Conservation (phyloP, 2,113 vertebrate species). For the Pontoporia blainvillei region DNA sequence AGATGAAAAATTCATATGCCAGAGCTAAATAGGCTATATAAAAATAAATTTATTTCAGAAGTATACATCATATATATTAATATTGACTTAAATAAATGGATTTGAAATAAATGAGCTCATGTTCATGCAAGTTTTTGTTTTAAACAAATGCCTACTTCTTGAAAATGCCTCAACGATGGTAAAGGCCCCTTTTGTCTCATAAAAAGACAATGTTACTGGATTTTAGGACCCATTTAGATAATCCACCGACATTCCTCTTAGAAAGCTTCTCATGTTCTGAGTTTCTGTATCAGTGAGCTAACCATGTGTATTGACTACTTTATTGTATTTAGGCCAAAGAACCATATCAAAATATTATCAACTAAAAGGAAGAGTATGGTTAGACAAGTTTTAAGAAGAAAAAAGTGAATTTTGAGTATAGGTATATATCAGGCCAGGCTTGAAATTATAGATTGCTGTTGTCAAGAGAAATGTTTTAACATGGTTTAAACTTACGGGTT, state of each 20-base stretch:
- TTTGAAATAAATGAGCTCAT: background rate
- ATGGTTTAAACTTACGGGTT: background rate
- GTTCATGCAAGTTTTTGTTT: background rate
- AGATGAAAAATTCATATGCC: background rate
- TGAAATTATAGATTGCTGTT: background rate
- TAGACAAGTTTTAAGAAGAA: conserved; percentile 57
- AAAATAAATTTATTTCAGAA: background rate
- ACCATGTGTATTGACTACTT: conserved; percentile 25
- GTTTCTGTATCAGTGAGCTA: conserved; percentile 29
- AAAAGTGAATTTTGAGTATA: background rate
- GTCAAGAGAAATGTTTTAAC: background rate
- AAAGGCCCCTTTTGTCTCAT: background rate
- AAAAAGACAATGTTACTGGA: background rate
- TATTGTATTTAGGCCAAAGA: conserved; percentile 40
- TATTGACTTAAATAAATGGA: background rate
- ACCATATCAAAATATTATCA: conserved; percentile 53
- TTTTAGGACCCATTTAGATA: background rate
- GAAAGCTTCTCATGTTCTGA: background rate
- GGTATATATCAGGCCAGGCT: background rate
- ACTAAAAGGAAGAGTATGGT: background rate
- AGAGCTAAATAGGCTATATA: background rate
- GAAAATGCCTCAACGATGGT: background rate
- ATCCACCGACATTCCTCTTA: background rate
- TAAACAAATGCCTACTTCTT: background rate
- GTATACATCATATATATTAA: background rate